Base-by-base conservation (phyloP, 2,113 vertebrate genomes). In the Rattus rattus region DNA sequence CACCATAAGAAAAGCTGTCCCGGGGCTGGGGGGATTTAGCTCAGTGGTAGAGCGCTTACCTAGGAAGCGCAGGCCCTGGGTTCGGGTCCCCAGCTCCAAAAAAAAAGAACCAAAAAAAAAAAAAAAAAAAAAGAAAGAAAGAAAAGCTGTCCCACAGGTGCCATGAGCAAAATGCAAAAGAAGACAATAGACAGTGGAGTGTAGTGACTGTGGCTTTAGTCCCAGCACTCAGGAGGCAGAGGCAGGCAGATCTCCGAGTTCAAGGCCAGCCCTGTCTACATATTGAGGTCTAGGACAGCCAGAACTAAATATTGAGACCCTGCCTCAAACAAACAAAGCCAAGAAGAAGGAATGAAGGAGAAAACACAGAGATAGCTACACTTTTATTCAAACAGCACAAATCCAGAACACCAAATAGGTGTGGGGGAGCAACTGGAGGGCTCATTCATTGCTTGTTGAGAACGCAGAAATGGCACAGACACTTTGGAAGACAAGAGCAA, bases 261-360 rank as follows among this genome's bases (percentile, higher is more conserved):
- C 47, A 13, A 79, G 47, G 26, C 28, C 76, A 79, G 47, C 47
- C 14, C 52, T 13, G 26, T 30, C 47, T 52, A 47, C 14, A 52
- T 2, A 30, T 47, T 52, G 47, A 77, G 47, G 17, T 79, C 28
- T 16, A 79, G 28, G 22, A 26, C 72, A 43, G 7, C 12, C 14
- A 79, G 47, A 14, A 28, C 47, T 49, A 77, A 30, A 79, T 33
- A 17, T 43, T 75, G 28, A 77, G 47, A 77, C 47, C 7, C 22
- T 47, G 39, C 14, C 9, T 72, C 69, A 22, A 39, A 39, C 22
- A 43, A 49, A 76, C 26, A 79, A 30, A 73, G 19, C 19, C 17
- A 19, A 0, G 3, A 4, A 59, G 36, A 59, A 4, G n/a, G 20
- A n/a, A 36, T 1, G 17, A 9, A 22, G 33, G 20, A 36, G n/a